Conservation (phyloP, 2,113 vertebrate species). For the Phalacrocorax carbo region DNA sequence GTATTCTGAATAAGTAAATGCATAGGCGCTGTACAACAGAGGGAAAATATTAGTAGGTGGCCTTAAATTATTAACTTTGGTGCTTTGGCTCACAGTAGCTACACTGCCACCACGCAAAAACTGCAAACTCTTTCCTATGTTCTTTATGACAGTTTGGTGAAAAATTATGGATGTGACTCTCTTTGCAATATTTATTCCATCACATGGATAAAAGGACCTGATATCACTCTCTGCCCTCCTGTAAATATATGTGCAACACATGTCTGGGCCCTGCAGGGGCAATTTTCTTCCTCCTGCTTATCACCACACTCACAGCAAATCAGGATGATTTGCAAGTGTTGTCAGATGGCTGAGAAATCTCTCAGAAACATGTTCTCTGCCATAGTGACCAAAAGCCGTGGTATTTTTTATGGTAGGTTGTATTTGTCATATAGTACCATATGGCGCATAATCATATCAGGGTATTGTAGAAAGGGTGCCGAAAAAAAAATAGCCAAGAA, state of each 20-base stretch:
- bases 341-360: not conserved
- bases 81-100: not conserved
- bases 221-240: not conserved
- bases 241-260: not conserved
- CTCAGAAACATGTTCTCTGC: not conserved
- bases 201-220: not conserved
- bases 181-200: not conserved
- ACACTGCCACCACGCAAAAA: not conserved
- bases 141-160: not conserved
- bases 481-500: not conserved
- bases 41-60: not conserved
- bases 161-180: not conserved
- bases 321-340: not conserved
- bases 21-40: not conserved
- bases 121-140: not conserved
- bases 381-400: not conserved
- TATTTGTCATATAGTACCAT: not conserved
- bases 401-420: not conserved
- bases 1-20: not conserved
- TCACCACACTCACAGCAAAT: not conserved
- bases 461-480: not conserved
- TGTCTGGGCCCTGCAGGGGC: not conserved
- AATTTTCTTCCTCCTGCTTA: not conserved
- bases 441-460: not conserved
- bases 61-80: not conserved